Conservation (phyloP, 2,888 invertebrate species). For the Balanococcus diminutus region DNA sequence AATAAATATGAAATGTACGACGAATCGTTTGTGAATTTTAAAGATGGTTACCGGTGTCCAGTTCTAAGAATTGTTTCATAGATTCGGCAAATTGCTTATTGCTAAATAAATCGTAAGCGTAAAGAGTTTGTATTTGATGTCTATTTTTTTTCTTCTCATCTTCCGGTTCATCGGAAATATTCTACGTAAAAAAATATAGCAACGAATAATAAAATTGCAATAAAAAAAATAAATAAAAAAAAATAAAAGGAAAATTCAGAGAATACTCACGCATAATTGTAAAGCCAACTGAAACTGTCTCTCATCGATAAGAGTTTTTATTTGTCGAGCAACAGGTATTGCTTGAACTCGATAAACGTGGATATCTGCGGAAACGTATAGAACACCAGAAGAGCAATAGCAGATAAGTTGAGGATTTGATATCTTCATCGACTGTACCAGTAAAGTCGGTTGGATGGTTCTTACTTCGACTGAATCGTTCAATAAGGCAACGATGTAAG, state of each 20-base stretch:
- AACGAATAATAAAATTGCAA: slow-evolving; percentile 42
- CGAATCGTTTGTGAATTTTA: background rate
- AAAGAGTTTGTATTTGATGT: slow-evolving; percentile 85
- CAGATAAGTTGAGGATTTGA: slow-evolving; percentile 76
- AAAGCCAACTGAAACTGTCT: slow-evolving; percentile 94
- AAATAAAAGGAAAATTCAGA: no score
- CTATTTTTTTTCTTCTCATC: slow-evolving; percentile 81
- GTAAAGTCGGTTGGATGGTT: slow-evolving; percentile 78
- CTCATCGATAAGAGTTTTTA: slow-evolving; percentile 80
- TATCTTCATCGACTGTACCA: slow-evolving; percentile 78
- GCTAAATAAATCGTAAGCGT: slow-evolving; percentile 89
- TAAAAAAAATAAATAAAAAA: background rate
- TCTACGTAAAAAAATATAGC: slow-evolving; percentile 65
- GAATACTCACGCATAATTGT: slow-evolving; percentile 77
- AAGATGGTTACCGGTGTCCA: slow-evolving; percentile 71
- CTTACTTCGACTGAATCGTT: slow-evolving; percentile 84
- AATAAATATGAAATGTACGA: background rate
- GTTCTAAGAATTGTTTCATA: slow-evolving; percentile 86
- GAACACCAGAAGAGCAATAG: slow-evolving; percentile 75
- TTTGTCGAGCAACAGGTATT: slow-evolving; percentile 81
- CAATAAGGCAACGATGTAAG: slow-evolving; percentile 85
- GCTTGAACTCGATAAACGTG: slow-evolving; percentile 88
- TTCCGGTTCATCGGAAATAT: slow-evolving; percentile 78
- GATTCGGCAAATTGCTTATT: slow-evolving; percentile 87
- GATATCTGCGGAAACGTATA: slow-evolving; percentile 85